Evolutionary conservation across 2,113 vertebrate species (phyloP).

Genomic region (Brachypodius melanocephalos): DNA sequence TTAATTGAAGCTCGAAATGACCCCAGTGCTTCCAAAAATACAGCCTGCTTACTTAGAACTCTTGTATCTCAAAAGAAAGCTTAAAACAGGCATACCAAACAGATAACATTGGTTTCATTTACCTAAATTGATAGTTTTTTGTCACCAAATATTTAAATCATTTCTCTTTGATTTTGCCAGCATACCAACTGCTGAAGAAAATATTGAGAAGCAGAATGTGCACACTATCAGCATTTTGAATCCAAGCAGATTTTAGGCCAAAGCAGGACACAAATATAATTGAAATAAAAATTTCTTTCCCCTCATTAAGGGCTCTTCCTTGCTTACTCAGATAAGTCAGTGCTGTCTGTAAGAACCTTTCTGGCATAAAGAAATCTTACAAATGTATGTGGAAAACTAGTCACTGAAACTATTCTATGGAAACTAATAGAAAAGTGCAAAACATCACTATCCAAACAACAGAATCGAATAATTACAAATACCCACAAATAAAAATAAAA

Average conservation of each 20-base stretch:
- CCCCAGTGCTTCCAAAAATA: neutral
- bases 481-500: neutral
- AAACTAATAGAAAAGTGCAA: neutral
- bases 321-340: neutral
- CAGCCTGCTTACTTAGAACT: neutral
- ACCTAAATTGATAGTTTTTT: neutral
- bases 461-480: neutral
- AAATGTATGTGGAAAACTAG: neutral
- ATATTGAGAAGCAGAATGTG: neutral
- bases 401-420: neutral
- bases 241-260: neutral
- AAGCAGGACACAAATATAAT: neutral
- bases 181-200: neutral
- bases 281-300: neutral
- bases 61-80: neutral
- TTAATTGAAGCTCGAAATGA: neutral
- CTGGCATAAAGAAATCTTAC: neutral
- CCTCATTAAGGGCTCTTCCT: neutral
- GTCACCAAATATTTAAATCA: neutral
- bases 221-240: neutral
- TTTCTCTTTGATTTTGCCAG: neutral
- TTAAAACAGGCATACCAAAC: neutral
- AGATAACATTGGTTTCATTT: neutral
- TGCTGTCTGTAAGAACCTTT: neutral
- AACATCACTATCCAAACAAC: neutral